Conservation (phyloP, 2,888 invertebrate species). For the Stictocephala bisonia region DNA sequence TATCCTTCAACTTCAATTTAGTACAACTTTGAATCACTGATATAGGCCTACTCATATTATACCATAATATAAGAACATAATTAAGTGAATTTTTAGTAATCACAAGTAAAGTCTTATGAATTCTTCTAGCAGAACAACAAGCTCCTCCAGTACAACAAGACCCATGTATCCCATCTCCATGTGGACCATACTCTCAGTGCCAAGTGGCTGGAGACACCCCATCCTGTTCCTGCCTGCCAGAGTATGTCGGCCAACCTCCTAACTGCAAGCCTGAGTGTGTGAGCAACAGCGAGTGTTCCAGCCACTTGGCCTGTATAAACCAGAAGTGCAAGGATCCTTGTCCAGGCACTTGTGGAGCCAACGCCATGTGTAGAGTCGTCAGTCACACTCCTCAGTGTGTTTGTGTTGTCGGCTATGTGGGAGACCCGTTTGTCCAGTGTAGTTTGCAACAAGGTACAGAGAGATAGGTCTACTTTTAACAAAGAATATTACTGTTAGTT, state of each 20-base stretch:
- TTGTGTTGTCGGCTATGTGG: conserved; percentile 65
- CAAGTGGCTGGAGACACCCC: conserved; percentile 79
- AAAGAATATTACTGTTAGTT: too few species aligned
- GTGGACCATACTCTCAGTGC: conserved; percentile 89
- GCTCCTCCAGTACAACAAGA: too few species aligned
- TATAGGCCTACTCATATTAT: too few species aligned
- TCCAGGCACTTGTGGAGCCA: conserved; percentile 63
- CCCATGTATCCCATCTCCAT: conserved; percentile 85
- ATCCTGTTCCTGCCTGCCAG: conserved; percentile 81
- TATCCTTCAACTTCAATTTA: too few species aligned
- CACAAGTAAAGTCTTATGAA: too few species aligned
- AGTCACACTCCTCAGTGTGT: conserved; percentile 64
- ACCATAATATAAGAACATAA: too few species aligned
- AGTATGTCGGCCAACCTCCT: conserved; percentile 84
- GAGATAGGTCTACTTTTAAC: too few species aligned
- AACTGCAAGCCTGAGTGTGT: conserved; percentile 87
- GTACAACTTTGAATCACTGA: too few species aligned
- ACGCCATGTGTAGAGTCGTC: conserved; percentile 64
- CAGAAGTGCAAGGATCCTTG: conserved; percentile 66
- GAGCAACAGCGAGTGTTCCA: conserved; percentile 79
- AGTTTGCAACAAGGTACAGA: conserved; percentile 54
- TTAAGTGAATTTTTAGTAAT: too few species aligned
- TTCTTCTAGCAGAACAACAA: too few species aligned
- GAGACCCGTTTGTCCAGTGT: conserved; percentile 70
- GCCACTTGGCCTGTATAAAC: conserved; percentile 64